Base-by-base conservation (phyloP, 2,113 vertebrate genomes). In the Cephalopterus ornatus region DNA sequence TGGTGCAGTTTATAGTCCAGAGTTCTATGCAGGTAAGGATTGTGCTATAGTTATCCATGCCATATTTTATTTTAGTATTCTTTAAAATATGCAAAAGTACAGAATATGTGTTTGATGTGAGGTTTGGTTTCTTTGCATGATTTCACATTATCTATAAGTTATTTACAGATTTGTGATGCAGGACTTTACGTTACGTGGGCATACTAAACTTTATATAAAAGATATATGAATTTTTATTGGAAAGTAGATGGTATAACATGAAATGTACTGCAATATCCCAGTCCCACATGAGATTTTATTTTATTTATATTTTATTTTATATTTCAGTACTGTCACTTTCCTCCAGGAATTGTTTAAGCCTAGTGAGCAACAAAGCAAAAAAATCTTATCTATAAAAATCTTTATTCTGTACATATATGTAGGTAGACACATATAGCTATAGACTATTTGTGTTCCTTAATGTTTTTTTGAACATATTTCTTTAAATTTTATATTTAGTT, bases 1-100 rank as follows among this genome's bases (percentile, higher is more conserved):
- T 95, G 99, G 99, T 96, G 99, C 99, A 80, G 99, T 99, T 97
- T 99, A 99, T 98, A 99, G 99, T 98, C 99, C 99, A 95, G 99
- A 99, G 98, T 99, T 99, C 99, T 99, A 99, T 99, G 99, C 99
- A 99, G 99, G 99, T 99, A 98, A 98, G 96, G 89, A 65, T 91
- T 92, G 35, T 4, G 35, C 59, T 74, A 17, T 92, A 79, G 63
- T 94, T 41, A 49, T 77, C 50, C 44, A 15, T 50, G 8, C 62
- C 67, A 21, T 87, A 21, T 92, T 82, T 67, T 35, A 63, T 94
- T 92, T 79, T 46, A 67, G 8, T 55, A 3, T 62, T 80, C 70
- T 82, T 81, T 62, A 49, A 89, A 88, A 67, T 9, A 6, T 78
- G 15, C 44, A 27, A 37, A 93, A 74, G 9, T 85, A 33, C 28